Conservation (phyloP, 2,888 invertebrate genomes). For the Sphaerophoria rueppellii region DNA sequence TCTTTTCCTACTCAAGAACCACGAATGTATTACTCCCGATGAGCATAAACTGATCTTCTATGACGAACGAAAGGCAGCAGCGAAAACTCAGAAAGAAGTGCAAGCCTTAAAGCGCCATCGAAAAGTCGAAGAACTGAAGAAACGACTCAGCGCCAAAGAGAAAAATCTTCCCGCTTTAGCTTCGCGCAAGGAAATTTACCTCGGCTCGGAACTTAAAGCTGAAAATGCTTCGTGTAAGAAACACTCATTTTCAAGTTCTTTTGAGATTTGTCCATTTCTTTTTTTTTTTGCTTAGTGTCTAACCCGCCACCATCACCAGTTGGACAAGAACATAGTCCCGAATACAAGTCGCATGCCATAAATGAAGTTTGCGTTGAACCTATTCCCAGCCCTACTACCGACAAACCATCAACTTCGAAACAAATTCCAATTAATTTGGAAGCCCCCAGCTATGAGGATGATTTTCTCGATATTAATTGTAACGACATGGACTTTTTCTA, state of each 20-base stretch:
- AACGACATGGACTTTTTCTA: conserved; percentile 89
- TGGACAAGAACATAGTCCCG: conserved; percentile 86
- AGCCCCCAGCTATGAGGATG: conserved; percentile 85
- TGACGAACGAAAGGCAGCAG: conserved; percentile 85
- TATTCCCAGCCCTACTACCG: conserved; percentile 76
- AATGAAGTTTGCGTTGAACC: conserved; percentile 79
- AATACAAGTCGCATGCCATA: conserved; percentile 84
- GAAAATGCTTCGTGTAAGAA: conserved; percentile 77
- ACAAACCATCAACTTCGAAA: conserved; percentile 79
- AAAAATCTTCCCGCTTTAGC: conserved; percentile 79
- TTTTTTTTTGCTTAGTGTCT: conserved; percentile 77
- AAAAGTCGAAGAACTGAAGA: conserved; percentile 87
- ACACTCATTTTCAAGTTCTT: neutral
- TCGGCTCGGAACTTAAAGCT: conserved; percentile 76
- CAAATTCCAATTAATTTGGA: conserved; percentile 44
- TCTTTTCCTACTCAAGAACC: conserved; percentile 90
- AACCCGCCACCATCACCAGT: conserved; percentile 93
- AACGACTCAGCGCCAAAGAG: conserved; percentile 83
- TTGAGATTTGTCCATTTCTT: neutral
- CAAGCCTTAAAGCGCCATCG: conserved; percentile 85
- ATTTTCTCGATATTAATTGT: conserved; percentile 88
- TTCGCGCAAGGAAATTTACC: conserved; percentile 78
- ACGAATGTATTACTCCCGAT: conserved; percentile 86
- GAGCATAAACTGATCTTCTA: conserved; percentile 87
- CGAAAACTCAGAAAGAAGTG: conserved; percentile 84